Evolutionary conservation across 2,113 vertebrate species (phyloP), one percentile per base, ranked within the genome.

Genomic region (Silurus meridionalis): DNA sequence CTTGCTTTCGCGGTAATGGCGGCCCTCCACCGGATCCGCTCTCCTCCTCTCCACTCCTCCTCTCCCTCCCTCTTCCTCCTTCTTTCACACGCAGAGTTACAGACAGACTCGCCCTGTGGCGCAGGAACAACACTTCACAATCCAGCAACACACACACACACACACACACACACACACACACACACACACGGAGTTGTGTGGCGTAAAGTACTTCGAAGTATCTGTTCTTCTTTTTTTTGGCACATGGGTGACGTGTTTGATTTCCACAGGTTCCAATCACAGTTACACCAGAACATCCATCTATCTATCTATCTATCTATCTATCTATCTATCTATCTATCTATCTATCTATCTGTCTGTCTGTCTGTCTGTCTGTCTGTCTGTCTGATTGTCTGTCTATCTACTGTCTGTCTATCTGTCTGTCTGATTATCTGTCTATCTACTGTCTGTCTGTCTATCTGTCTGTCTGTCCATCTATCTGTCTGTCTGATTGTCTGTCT

Each of bases 61-160:
- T 81, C 84, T 85, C 84, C 72, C 77, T 79, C 77, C 9, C 50
- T 55, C 21, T 64, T 72, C 55, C 17, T 89, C 93, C 92, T 92
- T 46, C 71, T 92, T 94, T 93, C 93, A 94, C 93, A 93, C 82
- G 66, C 92, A 91, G 91, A 92, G 92, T 93, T 88, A 90, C 88
- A 88, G 92, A 94, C 91, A 94, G 93, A 94, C 93, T 94, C 94
- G 94, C 95, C 95, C 94, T 95, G 95, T 93, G 94, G 95, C 94
- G 93, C 93, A 91, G 90, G 91, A 91, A 91, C 93, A 92, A 92
- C 92, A 95, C 92, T 95, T 94, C 94, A 95, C 94, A 95, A 92
- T 92, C 90, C 92, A 25, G 60, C 82, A 77, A 89, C 58, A 75
- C 77, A 79, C 79, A 72, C 64, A 60, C 75, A 80, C 71, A 46